Base-by-base conservation (phyloP, 2,113 vertebrate species). In the Crotalus helleri region DNA sequence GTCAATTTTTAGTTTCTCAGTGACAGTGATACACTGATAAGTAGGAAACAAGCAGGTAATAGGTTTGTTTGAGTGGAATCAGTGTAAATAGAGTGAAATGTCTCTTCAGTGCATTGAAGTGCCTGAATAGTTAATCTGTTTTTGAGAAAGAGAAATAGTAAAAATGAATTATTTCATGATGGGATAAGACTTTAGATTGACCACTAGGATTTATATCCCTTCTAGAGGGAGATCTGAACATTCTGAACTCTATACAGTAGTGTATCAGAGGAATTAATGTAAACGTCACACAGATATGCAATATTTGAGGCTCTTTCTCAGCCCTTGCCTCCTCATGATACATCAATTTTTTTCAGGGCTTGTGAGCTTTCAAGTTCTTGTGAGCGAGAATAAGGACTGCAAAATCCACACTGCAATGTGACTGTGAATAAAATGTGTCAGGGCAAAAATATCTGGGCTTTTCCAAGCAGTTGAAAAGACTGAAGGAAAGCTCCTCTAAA, bases 1-100 rank as follows among this genome's bases (percentile, higher is more conserved):
- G 44, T 96, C 95, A 96, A 92, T 3, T 92, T 95, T 87, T 5
- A 95, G 94, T 91, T 85, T 33, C 96, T 0, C 91, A 94, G 93
- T 87, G 94, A 91, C 69, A 92, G 90, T 93, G 88, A 58, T 81
- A 94, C 44, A 86, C 92, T 89, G 95, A 94, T 91, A 94, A 85
- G 91, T 69, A 54, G 23, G 26, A 46, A 95, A 93, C 33, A 74
- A 95, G 92, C 90, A 94, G 93, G 93, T 69, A 11, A 7, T 93
- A 64, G 74, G 81, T 39, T 90, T 93, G 74, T 3, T 92, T 91
- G 55, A 46, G 49, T 59, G 93, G 39, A 90, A 44, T 91, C 0
- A 0, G 81, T 94, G 55, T 91, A 49, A 89, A 15, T 0, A 54
- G 91, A 92, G 85, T 33, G 61, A 90, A n/a, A 90, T 26, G 8